phyloP scores from a whole-genome alignment of 2,888 invertebrate genomes.

The Alloplasta piceator region DNA sequence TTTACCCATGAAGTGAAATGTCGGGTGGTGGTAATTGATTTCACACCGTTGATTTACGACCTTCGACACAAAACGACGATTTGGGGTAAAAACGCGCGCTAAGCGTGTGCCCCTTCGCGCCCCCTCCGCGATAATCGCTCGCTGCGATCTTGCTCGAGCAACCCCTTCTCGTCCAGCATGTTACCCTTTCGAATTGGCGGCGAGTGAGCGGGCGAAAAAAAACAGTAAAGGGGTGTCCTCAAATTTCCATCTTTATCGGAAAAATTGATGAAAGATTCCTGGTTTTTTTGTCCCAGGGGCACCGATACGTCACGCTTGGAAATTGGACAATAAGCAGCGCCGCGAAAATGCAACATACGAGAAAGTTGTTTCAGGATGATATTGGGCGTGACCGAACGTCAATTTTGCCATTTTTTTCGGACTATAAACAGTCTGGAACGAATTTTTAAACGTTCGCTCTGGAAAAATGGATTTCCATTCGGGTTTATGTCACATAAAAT shows the following conservation, averaged over 20 bases:
- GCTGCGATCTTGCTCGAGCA: constrained; percentile 47
- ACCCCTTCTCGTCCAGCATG: constrained; percentile 68
- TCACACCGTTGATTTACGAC: constrained; percentile 82
- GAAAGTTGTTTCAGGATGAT: constrained; percentile 27
- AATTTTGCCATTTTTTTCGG: constrained; percentile 51
- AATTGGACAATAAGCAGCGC: constrained; percentile 19
- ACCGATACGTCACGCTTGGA: constrained; percentile 50
- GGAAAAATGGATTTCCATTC: too few species aligned
- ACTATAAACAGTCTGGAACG: constrained; percentile 54
- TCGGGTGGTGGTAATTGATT: constrained; percentile 82
- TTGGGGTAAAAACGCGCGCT: constrained; percentile 78
- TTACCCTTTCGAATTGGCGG: constrained; percentile 68
- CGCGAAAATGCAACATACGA: constrained; percentile 43
- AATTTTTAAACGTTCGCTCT: constrained; percentile 11
- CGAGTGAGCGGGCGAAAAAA: constrained; percentile 39
- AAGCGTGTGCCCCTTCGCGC: constrained; percentile 67
- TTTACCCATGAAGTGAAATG: constrained; percentile 49
- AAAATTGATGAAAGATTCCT: constrained; percentile 60
- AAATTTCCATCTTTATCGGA: constrained; percentile 79
- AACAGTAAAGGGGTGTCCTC: constrained; percentile 64
- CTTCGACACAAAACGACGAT: constrained; percentile 75
- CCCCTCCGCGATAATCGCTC: constrained; percentile 45
- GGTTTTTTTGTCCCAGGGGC: constrained; percentile 37
- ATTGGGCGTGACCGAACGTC: constrained; percentile 51
- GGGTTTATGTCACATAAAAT: too few species aligned